phyloP scores from a whole-genome alignment of 2,113 vertebrate genomes.

The Parus major region DNA sequence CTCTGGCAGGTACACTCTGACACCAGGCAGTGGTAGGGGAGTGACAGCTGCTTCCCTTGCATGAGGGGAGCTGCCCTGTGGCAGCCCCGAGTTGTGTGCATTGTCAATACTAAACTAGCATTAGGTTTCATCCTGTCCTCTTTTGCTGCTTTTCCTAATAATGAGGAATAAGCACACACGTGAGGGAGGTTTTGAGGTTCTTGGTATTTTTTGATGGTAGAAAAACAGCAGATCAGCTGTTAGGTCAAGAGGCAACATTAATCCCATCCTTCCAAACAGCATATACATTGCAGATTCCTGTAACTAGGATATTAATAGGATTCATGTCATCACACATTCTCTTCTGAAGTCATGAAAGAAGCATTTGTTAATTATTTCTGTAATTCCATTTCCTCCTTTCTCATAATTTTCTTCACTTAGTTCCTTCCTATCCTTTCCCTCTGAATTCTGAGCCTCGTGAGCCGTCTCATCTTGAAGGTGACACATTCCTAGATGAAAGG shows the following conservation, averaged over 20 bases:
- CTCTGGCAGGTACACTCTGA: neutral
- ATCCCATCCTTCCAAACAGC: neutral
- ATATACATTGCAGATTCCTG: neutral
- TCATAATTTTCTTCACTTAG: neutral
- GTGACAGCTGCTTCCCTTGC: neutral
- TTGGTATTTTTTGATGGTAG: neutral
- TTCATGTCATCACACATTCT: neutral
- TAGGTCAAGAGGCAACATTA: neutral
- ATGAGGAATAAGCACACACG: fast-evolving
- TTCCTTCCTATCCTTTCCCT: neutral
- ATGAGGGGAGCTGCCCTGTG: neutral
- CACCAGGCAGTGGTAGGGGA: neutral
- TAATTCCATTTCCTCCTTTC: neutral
- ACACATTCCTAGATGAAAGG: slow-evolving; percentile 32
- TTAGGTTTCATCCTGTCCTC: neutral
- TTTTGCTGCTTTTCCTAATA: neutral
- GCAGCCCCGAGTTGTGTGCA: neutral
- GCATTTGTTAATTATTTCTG: neutral
- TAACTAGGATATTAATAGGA: neutral
- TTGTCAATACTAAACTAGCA: neutral
- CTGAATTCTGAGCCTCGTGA: neutral
- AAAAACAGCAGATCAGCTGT: neutral
- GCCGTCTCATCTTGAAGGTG: neutral
- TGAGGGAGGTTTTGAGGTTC: neutral
- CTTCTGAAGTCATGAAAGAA: neutral